Evolutionary conservation across 2,888 invertebrate genomes (phyloP), one percentile per base, ranked within the genome.

Genomic region (Catocala nupta): DNA sequence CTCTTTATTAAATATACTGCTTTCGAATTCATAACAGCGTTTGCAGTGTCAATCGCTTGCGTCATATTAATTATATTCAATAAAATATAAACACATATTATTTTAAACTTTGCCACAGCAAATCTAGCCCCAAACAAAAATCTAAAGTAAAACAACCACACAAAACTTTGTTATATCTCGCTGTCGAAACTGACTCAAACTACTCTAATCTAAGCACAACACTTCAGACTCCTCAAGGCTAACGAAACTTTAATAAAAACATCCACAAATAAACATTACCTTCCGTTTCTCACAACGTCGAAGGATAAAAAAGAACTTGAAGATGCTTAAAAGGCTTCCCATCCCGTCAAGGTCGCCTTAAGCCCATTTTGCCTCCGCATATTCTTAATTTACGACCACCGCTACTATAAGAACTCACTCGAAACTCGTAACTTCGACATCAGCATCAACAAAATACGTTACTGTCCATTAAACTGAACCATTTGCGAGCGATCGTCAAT

Each of bases 371-470:
- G 64, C 57, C 64, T 70, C 50, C 68, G 68, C 68, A 81, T 79
- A 77, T 77, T 69, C 75, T 70, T 77, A 79, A 77, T 77, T 77
- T 77, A 77, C 77, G 77, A 72, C 52, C 61, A 66, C 66, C 52
- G 67, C 64, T 71, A 80, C 84, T 72, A 77, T 69, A 73, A 75
- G 70, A 79, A 77, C 73, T 81, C 81, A 78, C 74, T 77, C 62
- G 70, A 73, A 78, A 81, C 66, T 76, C 78, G 74, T 77, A 77
- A 82, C 59, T 64, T 43, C 62, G 63, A 34, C 73, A 63, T 64
- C 71, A 63, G 75, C 76, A 80, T 77, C 81, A 77, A 74, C 74
- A 75, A 75, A 81, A 77, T 81, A 77, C 83, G 79, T 82, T 81
- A 80, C 75, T 70, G 68, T 67, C 77, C 77, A 77, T 77, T 77